Base-by-base conservation (phyloP, 1,140 invertebrate species). In the Chymomyza costata region DNA sequence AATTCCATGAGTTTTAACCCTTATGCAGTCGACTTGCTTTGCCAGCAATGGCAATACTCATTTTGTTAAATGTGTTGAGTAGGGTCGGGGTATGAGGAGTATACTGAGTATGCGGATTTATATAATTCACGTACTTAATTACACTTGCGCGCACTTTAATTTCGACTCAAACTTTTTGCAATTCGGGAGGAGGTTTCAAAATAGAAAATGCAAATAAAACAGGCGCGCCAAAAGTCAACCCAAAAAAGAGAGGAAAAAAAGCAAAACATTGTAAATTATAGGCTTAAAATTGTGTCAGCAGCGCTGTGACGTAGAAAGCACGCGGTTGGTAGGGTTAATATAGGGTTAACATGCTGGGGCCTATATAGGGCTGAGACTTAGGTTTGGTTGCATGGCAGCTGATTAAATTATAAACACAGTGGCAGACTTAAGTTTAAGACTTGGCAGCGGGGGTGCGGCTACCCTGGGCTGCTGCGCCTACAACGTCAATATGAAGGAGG, bases 121-220 rank as follows among this genome's bases (percentile, higher is more conserved):
- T 60, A 48, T 63, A 64, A 51, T 53, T 65, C 67, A 73, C 61
- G 67, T 71, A 78, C 73, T 78, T 78, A 78, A 78, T 78, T 80
- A 78, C 71, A 80, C 73, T 78, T 80, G 73, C 73, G 73, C 71
- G 62, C 71, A 76, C 71, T 76, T 76, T 76, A 76, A 76, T 76
- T 76, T 76, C 58, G 45, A 66, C 66, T 62, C 70, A 56, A 32
- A 25, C 21, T 25, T 25, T 3, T 25, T 3, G 41, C 39, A 21
- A 53, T 54, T 52, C 61, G 49, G 19, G 35, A 19, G 35, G 43
- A 34, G 14, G 32, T n/a, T n/a, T 47, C 14, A 32, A 17, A 45
- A 52, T 53, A 66, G 57, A 78, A n/a, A 78, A 78, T 76, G 71
- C 57, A 64, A 78, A 76, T 76, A 66, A 54, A 44, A 55, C 37